A percentile compares a stretch with the other conserved stretches of the same genome.
Evolutionary conservation across 1,140 invertebrate genomes (phyloP).

Genomic region (Goniozus legneri): DNA sequence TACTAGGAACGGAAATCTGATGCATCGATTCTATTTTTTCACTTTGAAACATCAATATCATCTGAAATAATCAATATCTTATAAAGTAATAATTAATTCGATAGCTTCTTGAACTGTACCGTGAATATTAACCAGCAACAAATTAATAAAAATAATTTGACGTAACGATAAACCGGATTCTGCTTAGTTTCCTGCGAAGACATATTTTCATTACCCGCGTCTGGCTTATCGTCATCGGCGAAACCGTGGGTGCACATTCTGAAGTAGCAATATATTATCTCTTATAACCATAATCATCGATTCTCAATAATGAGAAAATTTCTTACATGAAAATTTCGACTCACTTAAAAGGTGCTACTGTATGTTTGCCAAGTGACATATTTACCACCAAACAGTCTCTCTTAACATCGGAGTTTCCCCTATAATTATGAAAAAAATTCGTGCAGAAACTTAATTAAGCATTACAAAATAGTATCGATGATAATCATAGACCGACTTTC

Average conservation of each 20-base stretch:
- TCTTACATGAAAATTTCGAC: no score
- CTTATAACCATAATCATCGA: not conserved
- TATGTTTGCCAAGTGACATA: conserved; percentile 17
- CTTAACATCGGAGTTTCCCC: conserved; percentile 12
- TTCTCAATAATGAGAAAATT: no score
- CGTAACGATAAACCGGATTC: conserved; percentile 28
- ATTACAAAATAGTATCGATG: not conserved
- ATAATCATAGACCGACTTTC: conserved; percentile 9
- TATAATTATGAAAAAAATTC: not conserved
- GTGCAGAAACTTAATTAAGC: not conserved
- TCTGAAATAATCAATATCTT: conserved; percentile 57
- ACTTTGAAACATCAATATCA: conserved; percentile 64
- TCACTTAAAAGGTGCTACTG: not conserved
- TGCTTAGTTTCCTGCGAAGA: conserved; percentile 15
- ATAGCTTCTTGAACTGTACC: no score
- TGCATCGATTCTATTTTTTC: conserved; percentile 60
- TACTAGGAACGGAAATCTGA: conserved; percentile 59
- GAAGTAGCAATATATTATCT: conserved; percentile 1
- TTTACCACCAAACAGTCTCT: conserved; percentile 22
- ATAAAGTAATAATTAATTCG: no score
- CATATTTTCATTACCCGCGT: not conserved
- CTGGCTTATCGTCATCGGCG: conserved; percentile 11
- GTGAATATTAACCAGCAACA: conserved; percentile 40
- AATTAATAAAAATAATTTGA: conserved; percentile 30
- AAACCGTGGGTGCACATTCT: not conserved